Conservation (phyloP, 2,113 vertebrate species). For the Notarius lentiginosus region DNA sequence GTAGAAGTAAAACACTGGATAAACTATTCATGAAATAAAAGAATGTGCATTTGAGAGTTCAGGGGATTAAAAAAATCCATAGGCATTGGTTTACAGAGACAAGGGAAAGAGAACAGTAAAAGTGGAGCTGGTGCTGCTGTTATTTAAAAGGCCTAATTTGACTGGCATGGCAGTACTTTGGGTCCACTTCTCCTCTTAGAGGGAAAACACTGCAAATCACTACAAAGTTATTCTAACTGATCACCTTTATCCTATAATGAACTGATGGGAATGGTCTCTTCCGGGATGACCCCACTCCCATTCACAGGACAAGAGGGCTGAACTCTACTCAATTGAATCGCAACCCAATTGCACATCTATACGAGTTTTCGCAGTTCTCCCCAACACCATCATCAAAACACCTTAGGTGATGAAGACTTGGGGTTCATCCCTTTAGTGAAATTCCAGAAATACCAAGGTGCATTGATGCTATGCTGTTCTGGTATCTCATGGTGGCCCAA, state of each 20-base stretch:
- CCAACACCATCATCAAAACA: not conserved
- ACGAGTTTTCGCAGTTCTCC: not conserved
- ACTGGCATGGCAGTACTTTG: not conserved
- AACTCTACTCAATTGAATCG: not conserved
- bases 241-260: not conserved
- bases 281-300: not conserved
- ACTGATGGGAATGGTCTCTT: not conserved
- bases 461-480: not conserved
- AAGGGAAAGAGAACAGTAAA: not conserved
- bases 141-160: not conserved
- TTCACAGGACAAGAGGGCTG: not conserved
- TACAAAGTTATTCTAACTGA: not conserved
- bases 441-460: not conserved
- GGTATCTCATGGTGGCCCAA: not conserved
- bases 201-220: not conserved
- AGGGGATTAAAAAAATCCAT: not conserved
- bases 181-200: not conserved
- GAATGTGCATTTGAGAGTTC: not conserved
- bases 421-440: not conserved
- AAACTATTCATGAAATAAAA: not conserved
- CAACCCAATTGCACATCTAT: not conserved
- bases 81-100: not conserved
- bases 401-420: not conserved
- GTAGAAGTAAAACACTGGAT: not conserved
- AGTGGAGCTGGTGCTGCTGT: not conserved